These are phyloP conservation scores for Macrostomum lignano DNA, from an alignment of 1,140 invertebrate genomes.

Conservation along the genomic window DNA sequence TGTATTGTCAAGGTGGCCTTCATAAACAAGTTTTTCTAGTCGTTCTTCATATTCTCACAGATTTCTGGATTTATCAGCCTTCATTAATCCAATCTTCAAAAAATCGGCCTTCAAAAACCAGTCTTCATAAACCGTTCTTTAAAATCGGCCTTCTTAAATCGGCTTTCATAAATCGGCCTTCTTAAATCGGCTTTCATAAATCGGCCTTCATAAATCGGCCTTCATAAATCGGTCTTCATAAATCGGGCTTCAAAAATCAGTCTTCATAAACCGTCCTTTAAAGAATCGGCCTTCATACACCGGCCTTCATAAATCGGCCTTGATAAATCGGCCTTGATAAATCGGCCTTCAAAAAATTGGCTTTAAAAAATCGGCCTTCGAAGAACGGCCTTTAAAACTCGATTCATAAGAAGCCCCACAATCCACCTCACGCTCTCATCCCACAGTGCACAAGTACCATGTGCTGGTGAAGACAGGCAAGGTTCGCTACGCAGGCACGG, in stretches of 20 bases:
- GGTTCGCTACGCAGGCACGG: conserved; percentile 17
- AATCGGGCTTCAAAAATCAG: too few relatives aligned
- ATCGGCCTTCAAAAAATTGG: background rate
- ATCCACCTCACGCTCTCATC: background rate
- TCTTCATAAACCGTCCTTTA: background rate
- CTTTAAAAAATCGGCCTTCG: background rate
- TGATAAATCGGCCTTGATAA: background rate
- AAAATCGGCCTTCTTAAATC: too few relatives aligned
- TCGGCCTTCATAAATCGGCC: background rate
- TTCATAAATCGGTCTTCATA: background rate
- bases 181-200: background rate
- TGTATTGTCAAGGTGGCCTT: too few relatives aligned
- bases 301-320: background rate
- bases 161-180: too few relatives aligned
- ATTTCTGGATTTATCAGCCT: background rate
- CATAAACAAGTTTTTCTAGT: too few relatives aligned
- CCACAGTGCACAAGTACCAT: conserved; percentile 15
- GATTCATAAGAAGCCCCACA: background rate
- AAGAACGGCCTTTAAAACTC: background rate
- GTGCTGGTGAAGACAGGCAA: conserved; percentile 22
- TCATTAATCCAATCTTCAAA: background rate
- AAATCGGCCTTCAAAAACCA: conserved; percentile 1
- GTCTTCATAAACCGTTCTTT: background rate
- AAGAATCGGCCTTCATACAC: background rate
- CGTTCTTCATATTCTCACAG: background rate